Base-by-base conservation (phyloP, 1,140 invertebrate species). In the Theocolax elegans region DNA sequence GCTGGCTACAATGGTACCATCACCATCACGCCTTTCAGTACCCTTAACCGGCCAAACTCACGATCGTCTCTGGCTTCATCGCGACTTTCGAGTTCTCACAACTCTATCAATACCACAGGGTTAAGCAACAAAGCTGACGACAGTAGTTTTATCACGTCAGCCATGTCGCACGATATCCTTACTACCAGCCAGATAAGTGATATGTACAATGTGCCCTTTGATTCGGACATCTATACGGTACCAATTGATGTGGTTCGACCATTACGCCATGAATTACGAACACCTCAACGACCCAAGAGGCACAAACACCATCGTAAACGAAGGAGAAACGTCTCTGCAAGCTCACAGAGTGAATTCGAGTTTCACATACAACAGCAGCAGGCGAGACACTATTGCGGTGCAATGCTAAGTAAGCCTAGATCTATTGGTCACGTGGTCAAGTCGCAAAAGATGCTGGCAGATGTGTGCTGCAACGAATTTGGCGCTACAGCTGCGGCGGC, bases 171-270 rank as follows among this genome's bases (percentile, higher is more conserved):
- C 74, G 93, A 94, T 75, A 91, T 92, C 0, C 81, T 94, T 10
- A 89, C 89, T 0, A 89, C 89, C 7, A 89, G 89, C 72, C 70
- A 72, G 7, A 72, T 72, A 3, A 72, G 63, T 31, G 93, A 94
- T 77, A 90, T 94, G 86, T 94, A 94, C 79, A 94, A 93, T 83
- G 93, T 94, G 46, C 93, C 93, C 46, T 92, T 93, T 73, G 93
- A 94, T 73, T 93, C 92, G 77, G 93, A 95, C 76, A 93, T 94
- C 72, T 95, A 95, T 77, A 92, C 93, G 6, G 90, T 95, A 46
- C 94, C 93, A 21, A 90, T 95, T 48, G 93, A 95, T 80, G 91
- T 91, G 76, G 88, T 94, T 6, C 82, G 88, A 74, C 89, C 90
- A 72, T 82, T 87, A 53, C 85, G 83, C 23, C 79, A 85, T 48